Base-by-base conservation (phyloP, 1,140 invertebrate genomes). In the Aphelenchoides fujianensis region DNA sequence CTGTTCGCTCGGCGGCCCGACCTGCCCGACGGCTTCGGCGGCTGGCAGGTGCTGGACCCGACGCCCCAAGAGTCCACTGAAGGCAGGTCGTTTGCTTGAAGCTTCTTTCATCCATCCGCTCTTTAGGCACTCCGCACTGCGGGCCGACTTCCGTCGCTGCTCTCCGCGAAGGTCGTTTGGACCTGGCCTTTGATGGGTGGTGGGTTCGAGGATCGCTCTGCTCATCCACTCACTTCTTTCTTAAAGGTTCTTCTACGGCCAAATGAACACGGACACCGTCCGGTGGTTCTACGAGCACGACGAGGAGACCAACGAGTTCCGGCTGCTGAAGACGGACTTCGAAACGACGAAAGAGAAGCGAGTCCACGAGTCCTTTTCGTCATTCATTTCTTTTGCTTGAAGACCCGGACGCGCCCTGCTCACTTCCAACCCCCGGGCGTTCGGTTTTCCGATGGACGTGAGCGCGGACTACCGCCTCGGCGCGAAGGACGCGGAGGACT, bases 21-120 rank as follows among this genome's bases (percentile, higher is more conserved):
- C 35, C 32, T 68, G 19, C 9, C n/a, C 9, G 32, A 19, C 28
- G 66, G 1, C 0, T 68, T 19, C 9, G 66, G 66, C 7, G 66
- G 66, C 12, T 68, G 66, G 66, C 66, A 68, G 66, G 37, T 64
- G 16, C 48, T 68, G 2, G 66, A 68, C 66, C 9, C 66, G 16
- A 68, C 66, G 1, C 48, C 66, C 9, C 66, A 61, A 1, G 54
- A 68, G 2, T n/a, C 16, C 53, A 41, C 5, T 23, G 61, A 48
- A 9, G 27, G 61, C 27, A 59, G 34, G 55, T 59, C 23, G 41
- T 48, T 48, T 48, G 12, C 23, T 12, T 12, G 12, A 23, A 12
- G 23, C 12, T 19, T 59, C 5, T 30, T 48, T 12, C 55, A 7
- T 59, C 5, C 23, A 59, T 30, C 34, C 34, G 5, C 5, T 16